Conservation (phyloP, 2,888 invertebrate genomes). For the Bombyx huttoni region DNA sequence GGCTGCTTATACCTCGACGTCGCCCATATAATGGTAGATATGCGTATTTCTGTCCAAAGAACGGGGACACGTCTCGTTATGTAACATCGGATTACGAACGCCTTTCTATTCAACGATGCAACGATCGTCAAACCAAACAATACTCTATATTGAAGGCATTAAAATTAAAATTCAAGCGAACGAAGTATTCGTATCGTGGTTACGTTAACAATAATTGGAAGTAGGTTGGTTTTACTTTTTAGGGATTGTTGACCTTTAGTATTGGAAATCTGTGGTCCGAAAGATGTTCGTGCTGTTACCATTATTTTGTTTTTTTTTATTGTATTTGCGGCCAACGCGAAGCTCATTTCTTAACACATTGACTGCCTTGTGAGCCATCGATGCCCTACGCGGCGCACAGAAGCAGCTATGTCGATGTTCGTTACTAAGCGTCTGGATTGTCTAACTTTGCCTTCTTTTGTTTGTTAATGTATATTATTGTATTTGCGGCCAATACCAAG, state of each 20-base stretch:
- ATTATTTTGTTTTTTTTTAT: too few species aligned
- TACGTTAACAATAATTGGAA: not conserved
- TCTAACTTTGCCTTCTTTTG: too few species aligned
- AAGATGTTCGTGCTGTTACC: too few species aligned
- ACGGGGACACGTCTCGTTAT: slow-evolving; percentile 37
- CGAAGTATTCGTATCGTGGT: not conserved
- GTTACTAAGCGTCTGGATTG: too few species aligned
- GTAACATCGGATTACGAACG: slow-evolving; percentile 30
- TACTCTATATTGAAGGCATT: not conserved
- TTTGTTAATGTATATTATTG: too few species aligned
- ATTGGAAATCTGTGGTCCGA: not conserved
- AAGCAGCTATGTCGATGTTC: too few species aligned
- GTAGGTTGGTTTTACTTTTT: not conserved
- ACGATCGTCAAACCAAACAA: not conserved
- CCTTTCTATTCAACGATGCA: slow-evolving; percentile 5
- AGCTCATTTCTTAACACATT: too few species aligned
- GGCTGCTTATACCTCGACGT: slow-evolving; percentile 5
- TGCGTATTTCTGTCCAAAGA: slow-evolving; percentile 39
- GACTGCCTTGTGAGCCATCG: too few species aligned
- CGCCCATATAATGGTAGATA: slow-evolving; percentile 11
- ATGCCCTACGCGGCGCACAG: too few species aligned
- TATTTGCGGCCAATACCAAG: too few species aligned
- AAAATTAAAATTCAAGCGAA: not conserved
- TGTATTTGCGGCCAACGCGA: too few species aligned
- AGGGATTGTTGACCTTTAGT: not conserved